A percentile compares a stretch with the other conserved stretches of the same genome.
These are phyloP conservation scores for Tragelaphus strepsiceros DNA, from an alignment of 2,113 vertebrate species.

Conservation along the genomic window DNA sequence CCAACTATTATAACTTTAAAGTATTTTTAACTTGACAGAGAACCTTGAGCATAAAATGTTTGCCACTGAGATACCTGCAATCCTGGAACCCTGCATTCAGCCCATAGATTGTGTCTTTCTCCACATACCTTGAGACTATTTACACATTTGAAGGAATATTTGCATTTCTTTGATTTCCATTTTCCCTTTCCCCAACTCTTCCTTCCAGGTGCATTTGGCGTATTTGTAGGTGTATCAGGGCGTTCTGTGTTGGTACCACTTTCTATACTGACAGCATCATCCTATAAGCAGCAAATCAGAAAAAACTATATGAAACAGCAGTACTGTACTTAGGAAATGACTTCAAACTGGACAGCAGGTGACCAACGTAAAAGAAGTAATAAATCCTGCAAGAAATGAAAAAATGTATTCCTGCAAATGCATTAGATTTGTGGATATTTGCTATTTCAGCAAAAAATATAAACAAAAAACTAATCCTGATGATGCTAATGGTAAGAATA, in stretches of 20 bases:
- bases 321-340: background rate
- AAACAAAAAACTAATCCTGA: background rate
- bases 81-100: background rate
- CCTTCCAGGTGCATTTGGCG: constrained; percentile 94
- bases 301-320: constrained; percentile 14
- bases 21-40: background rate
- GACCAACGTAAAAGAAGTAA: background rate
- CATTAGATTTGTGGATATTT: background rate
- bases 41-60: background rate
- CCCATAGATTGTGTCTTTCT: background rate
- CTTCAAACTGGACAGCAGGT: background rate
- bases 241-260: constrained; percentile 95
- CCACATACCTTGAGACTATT: constrained; percentile 93
- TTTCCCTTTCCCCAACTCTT: constrained; percentile 99
- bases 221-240: constrained; percentile 98
- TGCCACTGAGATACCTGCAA: background rate
- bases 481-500: background rate
- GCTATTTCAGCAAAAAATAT: background rate
- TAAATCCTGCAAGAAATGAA: background rate
- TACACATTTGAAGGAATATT: constrained; percentile 98
- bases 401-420: background rate
- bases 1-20: background rate
- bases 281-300: constrained; percentile 79
- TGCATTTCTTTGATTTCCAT: constrained; percentile 99
- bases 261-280: constrained; percentile 95